These are phyloP conservation scores for Brachionus rotundiformis DNA, from an alignment of 1,140 invertebrate genomes.

Conservation along the genomic window DNA sequence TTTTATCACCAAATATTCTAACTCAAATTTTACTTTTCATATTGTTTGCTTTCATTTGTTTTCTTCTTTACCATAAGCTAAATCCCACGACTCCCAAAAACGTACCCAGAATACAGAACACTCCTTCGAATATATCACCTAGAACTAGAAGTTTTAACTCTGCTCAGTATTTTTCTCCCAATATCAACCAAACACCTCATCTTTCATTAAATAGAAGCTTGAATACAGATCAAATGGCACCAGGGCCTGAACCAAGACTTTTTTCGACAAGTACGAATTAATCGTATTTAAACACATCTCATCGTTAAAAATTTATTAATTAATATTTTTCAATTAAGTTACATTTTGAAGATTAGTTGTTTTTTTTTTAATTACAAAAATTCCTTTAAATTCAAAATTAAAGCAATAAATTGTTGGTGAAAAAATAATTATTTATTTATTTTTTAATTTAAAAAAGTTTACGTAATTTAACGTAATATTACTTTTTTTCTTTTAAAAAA, in stretches of 20 bases:
- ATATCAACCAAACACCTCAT: too few relatives aligned
- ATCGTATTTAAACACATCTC: conserved; percentile 1
- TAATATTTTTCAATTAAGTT: too few relatives aligned
- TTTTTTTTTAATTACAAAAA: neutral
- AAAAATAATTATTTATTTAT: too few relatives aligned
- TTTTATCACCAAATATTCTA: neutral
- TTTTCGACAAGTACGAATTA: neutral
- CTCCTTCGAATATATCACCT: neutral
- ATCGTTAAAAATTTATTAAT: too few relatives aligned
- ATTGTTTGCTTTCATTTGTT: neutral
- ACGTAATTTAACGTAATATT: too few relatives aligned
- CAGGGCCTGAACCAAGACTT: neutral
- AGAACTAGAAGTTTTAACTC: neutral
- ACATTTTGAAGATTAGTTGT: neutral
- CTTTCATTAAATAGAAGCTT: neutral
- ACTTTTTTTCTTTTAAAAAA: too few relatives aligned
- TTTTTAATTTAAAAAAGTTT: too few relatives aligned
- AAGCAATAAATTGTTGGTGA: too few relatives aligned
- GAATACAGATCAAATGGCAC: neutral
- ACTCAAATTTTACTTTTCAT: neutral
- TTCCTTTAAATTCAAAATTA: too few relatives aligned
- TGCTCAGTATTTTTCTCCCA: neutral
- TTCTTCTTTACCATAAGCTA: neutral
- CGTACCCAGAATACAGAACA: neutral
- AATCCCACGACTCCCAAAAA: neutral